Conservation (phyloP, 2,113 vertebrate species). For the Alectura lathami region DNA sequence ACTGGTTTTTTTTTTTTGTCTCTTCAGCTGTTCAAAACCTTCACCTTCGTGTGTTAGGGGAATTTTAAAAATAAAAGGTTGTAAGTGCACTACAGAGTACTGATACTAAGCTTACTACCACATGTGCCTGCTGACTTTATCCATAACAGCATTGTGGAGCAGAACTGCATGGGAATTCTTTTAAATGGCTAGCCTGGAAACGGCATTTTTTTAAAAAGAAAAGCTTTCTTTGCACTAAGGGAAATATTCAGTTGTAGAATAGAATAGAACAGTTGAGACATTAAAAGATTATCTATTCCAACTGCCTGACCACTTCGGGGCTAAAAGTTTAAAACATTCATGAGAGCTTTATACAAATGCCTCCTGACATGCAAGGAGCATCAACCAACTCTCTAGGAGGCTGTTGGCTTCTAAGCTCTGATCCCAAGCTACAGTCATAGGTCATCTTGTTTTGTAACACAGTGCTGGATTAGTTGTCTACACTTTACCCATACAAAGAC, state of each 20-base stretch:
- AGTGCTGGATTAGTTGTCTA: not conserved
- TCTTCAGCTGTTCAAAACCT: not conserved
- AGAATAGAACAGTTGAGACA: not conserved
- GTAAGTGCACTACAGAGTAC: not conserved
- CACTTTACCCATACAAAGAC: not conserved
- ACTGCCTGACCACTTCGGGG: not conserved
- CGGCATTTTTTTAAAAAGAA: not conserved
- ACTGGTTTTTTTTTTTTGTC: not conserved
- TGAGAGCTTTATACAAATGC: not conserved
- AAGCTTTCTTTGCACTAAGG: not conserved
- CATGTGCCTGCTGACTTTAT: not conserved
- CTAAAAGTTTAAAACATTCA: not conserved
- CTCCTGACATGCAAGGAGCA: not conserved
- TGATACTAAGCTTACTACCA: not conserved
- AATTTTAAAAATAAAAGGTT: not conserved
- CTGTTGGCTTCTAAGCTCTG: not conserved
- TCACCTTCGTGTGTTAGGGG: not conserved
- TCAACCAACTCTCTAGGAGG: not conserved
- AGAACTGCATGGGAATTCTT: not conserved
- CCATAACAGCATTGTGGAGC: rapidly evolving
- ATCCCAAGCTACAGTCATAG: not conserved
- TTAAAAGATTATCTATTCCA: not conserved
- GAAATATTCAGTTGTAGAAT: not conserved
- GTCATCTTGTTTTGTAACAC: not conserved
- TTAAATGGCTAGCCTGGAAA: not conserved